phyloP scores from a whole-genome alignment of 1,140 invertebrate species.

The Micrasema longulum region DNA sequence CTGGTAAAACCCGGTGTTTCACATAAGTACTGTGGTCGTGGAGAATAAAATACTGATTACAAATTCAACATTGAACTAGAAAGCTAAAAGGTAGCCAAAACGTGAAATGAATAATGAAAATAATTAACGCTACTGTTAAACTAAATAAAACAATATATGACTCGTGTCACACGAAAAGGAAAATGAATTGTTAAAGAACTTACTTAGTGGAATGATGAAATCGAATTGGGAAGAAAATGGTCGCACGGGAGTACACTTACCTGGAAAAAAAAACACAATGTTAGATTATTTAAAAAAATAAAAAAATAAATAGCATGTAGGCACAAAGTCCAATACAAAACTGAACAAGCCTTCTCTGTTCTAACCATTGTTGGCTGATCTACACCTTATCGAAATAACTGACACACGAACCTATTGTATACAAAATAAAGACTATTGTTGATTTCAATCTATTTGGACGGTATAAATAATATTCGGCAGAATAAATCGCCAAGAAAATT shows the following conservation, averaged over 20 bases:
- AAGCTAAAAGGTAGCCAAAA: background rate
- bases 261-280: slow-evolving; percentile 7
- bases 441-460: background rate
- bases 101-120: slow-evolving; percentile 3
- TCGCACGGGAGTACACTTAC: slow-evolving; percentile 1
- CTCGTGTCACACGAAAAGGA: background rate
- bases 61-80: slow-evolving; percentile 19
- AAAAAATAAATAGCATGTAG: background rate
- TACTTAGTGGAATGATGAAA: background rate
- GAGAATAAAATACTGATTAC: background rate
- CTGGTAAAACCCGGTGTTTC: background rate
- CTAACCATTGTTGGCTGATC: too few species aligned
- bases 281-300: background rate
- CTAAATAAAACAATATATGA: too few species aligned
- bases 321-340: too few species aligned
- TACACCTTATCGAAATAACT: too few species aligned
- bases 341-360: too few species aligned
- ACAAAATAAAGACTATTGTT: too few species aligned
- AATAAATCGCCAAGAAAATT: slow-evolving; percentile 3
- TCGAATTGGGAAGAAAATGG: slow-evolving; percentile 4
- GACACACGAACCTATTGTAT: too few species aligned
- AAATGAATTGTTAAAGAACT: background rate
- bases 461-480: background rate
- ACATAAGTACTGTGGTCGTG: background rate
- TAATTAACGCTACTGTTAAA: background rate